phyloP scores from a whole-genome alignment of 2,888 invertebrate species.

The Aricia artaxerxes region DNA sequence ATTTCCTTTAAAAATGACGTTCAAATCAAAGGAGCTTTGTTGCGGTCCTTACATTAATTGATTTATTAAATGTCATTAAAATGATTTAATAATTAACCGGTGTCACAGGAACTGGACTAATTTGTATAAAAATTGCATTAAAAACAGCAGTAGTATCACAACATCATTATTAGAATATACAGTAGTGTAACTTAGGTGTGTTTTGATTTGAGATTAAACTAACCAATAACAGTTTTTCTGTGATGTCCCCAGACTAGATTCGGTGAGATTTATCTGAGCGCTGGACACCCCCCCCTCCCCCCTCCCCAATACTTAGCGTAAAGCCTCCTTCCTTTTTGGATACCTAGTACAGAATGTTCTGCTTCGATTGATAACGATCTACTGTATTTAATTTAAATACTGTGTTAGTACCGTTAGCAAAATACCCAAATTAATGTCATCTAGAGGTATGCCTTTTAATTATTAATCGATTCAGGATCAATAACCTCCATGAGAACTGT shows the following conservation, averaged over 20 bases:
- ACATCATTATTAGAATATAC: too few species aligned
- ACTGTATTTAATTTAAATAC: neutral
- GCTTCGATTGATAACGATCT: neutral
- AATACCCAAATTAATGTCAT: neutral
- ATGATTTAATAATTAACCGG: neutral
- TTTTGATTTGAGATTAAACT: too few species aligned
- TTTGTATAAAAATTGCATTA: conserved; percentile 6
- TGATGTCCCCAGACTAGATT: too few species aligned
- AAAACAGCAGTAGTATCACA: neutral
- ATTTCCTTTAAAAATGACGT: neutral
- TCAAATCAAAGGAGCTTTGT: neutral
- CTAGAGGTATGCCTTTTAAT: neutral
- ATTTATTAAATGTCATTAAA: neutral
- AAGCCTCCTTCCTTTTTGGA: too few species aligned
- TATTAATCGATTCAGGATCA: neutral
- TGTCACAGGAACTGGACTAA: neutral
- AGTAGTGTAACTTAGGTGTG: too few species aligned
- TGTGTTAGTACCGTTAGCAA: neutral
- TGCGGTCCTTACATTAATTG: neutral
- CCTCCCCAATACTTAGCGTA: too few species aligned
- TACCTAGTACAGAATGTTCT: too few species aligned
- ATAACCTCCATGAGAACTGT: neutral
- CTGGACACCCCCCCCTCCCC: too few species aligned
- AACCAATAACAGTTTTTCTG: too few species aligned
- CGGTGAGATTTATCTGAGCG: too few species aligned